Evolutionary conservation across 2,113 vertebrate species (phyloP), one percentile per base, ranked within the genome.

Genomic region (Alosa alosa): DNA sequence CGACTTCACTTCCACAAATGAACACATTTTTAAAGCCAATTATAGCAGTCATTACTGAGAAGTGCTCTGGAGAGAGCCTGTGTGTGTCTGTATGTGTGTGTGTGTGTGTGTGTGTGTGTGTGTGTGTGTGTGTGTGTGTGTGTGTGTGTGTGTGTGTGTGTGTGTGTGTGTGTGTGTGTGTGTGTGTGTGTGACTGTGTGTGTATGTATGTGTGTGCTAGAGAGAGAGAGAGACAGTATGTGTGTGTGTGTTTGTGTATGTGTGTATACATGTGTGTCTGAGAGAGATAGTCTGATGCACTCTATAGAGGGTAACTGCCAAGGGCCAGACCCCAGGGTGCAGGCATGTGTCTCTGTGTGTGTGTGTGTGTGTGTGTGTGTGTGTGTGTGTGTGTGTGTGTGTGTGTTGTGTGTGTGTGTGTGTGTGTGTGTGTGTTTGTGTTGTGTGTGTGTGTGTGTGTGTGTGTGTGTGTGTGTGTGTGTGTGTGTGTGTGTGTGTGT

Each of bases 21-120:
- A 85, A 88, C 20, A 57, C 78, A 75, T 83, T 68, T 86, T 75
- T 87, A 85, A 0, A 45, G 82, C 31, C 49, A 49, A 85, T 86
- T 85, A 86, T 72, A 72, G 64, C 64, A 72, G 10, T 72, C 64
- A 72, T 72, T 72, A 72, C 64, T 72, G 86, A 82, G 46, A 87
- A 49, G 39, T 72, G 64, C 64, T 72, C 64, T 68, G 31, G 83
- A 68, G 83, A 84, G 55, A 22, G 15, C 81, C 81, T 82, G 81
- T 82, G 55, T 86, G 60, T 44, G 60, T 52, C 25, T 83, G 81
- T 36, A 68, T 52, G 64, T 81, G 84, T 52, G 84, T 81, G 45
- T 72, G 60, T 36, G n/a, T 36, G 64, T 72, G 64, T 72, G 60
- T 64, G 60, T 44, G 57, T 57, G 50, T n/a, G n/a, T n/a, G n/a